phyloP scores from a whole-genome alignment of 2,888 invertebrate species.

The Leucozona laternaria region DNA sequence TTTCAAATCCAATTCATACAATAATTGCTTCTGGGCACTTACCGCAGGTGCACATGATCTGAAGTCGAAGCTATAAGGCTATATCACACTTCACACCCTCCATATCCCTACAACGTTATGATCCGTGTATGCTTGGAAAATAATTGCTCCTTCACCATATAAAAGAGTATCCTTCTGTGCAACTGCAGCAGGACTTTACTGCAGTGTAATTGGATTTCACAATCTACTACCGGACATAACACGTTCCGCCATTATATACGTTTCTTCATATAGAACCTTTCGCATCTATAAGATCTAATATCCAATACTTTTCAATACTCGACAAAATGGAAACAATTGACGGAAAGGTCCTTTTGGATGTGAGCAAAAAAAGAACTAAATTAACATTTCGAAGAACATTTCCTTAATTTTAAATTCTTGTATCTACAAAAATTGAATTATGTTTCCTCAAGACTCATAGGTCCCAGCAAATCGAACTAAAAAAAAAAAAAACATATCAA shows the following conservation, averaged over 20 bases:
- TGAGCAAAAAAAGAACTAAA: neutral
- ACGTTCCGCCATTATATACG: constrained; percentile 45
- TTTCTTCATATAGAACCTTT: constrained; percentile 44
- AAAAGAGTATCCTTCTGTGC: constrained; percentile 14
- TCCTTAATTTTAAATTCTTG: constrained; percentile 68
- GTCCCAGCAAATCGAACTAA: neutral
- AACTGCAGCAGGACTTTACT: constrained; percentile 42
- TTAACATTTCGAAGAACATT: constrained; percentile 49
- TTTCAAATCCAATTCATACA: constrained; percentile 74
- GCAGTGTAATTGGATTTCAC: constrained; percentile 73
- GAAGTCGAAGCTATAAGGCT: neutral
- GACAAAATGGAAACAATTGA: constrained; percentile 64
- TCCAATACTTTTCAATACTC: constrained; percentile 43
- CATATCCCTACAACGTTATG: neutral
- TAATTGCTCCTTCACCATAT: constrained; percentile 61
- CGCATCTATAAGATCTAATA: constrained; percentile 55
- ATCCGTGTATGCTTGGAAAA: constrained; percentile 33
- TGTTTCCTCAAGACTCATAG: constrained; percentile 21
- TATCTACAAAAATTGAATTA: constrained; percentile 61
- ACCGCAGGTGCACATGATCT: constrained; percentile 71
- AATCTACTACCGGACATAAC: constrained; percentile 70
- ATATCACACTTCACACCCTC: neutral
- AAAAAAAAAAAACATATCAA: constrained; percentile 21
- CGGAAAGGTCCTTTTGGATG: constrained; percentile 25
- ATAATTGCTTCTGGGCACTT: constrained; percentile 73